A percentile compares a stretch with the other conserved stretches of the same genome.
Conservation (phyloP, 2,113 vertebrate genomes). For the Myodes glareolus region DNA sequence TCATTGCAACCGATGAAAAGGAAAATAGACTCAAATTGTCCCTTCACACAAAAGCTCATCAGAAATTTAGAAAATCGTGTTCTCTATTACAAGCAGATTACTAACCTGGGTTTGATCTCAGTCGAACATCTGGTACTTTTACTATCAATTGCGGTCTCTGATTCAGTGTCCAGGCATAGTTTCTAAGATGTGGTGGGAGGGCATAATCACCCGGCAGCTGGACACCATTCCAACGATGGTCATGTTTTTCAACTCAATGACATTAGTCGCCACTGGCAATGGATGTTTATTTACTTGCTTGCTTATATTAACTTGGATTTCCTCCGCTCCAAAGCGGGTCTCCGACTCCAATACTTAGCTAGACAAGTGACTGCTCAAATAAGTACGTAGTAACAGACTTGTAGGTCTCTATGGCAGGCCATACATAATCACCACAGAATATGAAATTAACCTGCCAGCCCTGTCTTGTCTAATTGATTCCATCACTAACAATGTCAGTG, state of each 20-base stretch:
- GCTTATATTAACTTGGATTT: slow-evolving; percentile 75
- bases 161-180: slow-evolving; percentile 11
- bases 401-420: slow-evolving; percentile 89
- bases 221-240: slow-evolving; percentile 54
- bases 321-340: slow-evolving; percentile 62
- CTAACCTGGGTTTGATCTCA: slow-evolving; percentile 52
- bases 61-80: not conserved
- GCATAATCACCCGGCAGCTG: slow-evolving; percentile 34
- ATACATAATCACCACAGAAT: slow-evolving; percentile 91
- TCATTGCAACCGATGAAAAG: slow-evolving; percentile 31
- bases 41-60: slow-evolving; percentile 19
- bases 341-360: slow-evolving; percentile 86
- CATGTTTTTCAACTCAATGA: slow-evolving; percentile 58
- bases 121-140: slow-evolving; percentile 50
- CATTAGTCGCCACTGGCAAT: slow-evolving; percentile 76
- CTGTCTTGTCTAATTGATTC: slow-evolving; percentile 92
- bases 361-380: slow-evolving; percentile 84
- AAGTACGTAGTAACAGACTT: slow-evolving; percentile 87
- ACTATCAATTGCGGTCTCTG: slow-evolving; percentile 41
- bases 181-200: slow-evolving; percentile 24
- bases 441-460: slow-evolving; percentile 94
- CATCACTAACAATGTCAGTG: slow-evolving; percentile 88
- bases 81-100: slow-evolving; percentile 45
- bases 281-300: slow-evolving; percentile 50
- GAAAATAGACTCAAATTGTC: slow-evolving; percentile 31